Percentiles rank a stretch among this genome's conserved stretches.
phyloP scores from a whole-genome alignment of 2,113 vertebrate species.

The Hemichromis elongatus region DNA sequence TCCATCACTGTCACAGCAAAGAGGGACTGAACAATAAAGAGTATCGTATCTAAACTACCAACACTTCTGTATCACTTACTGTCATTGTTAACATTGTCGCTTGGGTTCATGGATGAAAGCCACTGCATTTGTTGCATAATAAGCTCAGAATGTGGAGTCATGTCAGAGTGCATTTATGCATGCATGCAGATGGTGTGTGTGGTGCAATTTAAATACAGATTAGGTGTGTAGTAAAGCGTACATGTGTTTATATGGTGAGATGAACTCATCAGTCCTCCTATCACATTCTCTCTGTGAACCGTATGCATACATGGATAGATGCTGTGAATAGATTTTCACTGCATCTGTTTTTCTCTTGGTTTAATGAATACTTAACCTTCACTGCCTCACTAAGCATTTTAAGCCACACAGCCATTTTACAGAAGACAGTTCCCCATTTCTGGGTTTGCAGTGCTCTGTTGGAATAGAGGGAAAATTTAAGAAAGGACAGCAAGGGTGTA shows the following conservation, averaged over 20 bases:
- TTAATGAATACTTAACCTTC: background rate
- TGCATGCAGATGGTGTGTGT: background rate
- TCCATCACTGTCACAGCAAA: slow-evolving; percentile 16
- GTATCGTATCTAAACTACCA: background rate
- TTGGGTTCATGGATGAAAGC: background rate
- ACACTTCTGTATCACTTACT: background rate
- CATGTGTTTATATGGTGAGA: background rate
- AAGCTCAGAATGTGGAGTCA: background rate
- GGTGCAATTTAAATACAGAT: background rate
- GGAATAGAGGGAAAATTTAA: background rate
- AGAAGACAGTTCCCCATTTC: background rate
- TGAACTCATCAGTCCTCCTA: background rate
- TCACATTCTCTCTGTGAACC: background rate
- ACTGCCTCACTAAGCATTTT: background rate
- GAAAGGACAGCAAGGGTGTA: background rate
- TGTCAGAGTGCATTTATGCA: background rate
- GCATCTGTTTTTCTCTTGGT: background rate
- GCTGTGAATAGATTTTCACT: background rate
- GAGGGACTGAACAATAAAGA: slow-evolving; percentile 35
- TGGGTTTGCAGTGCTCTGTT: background rate
- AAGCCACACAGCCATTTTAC: background rate
- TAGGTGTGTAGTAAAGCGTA: background rate
- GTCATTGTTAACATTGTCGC: background rate
- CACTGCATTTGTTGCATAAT: background rate
- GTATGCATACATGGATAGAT: background rate